These are phyloP conservation scores for Ibidorhyncha struthersii DNA, from an alignment of 2,113 vertebrate species.

Conservation along the genomic window DNA sequence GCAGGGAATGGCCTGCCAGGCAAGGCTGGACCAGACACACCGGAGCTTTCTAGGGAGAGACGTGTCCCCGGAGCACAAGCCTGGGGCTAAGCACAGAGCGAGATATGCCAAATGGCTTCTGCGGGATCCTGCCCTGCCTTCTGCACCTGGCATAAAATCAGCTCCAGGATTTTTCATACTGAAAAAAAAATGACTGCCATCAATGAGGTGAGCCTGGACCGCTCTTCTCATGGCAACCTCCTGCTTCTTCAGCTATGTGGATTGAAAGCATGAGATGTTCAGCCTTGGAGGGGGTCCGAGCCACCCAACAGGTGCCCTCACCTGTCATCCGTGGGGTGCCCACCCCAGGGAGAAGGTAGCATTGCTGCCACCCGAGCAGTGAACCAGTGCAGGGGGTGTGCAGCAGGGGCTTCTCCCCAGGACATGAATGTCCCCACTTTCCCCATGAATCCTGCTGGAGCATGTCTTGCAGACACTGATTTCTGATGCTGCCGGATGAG, in stretches of 20 bases:
- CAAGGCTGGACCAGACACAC: background rate
- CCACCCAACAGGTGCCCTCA: background rate
- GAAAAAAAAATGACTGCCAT: background rate
- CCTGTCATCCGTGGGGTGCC: background rate
- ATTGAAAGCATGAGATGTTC: background rate
- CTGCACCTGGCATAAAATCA: background rate
- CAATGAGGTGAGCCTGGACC: background rate
- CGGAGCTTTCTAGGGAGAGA: background rate
- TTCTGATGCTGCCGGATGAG: background rate
- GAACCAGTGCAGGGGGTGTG: background rate
- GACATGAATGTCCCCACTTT: background rate
- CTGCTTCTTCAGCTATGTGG: background rate
- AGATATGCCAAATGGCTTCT: background rate
- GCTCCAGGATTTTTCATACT: background rate
- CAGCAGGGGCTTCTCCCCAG: background rate
- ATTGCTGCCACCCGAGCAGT: background rate
- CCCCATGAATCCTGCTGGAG: background rate
- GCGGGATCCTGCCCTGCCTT: background rate
- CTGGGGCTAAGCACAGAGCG: background rate
- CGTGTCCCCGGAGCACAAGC: background rate
- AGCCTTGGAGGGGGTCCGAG: background rate
- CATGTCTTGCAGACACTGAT: background rate
- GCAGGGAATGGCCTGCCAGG: background rate
- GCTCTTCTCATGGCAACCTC: background rate
- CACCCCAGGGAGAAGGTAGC: background rate